Evolutionary conservation across 2,113 vertebrate species (phyloP).

Genomic region (Myrmecophaga tridactyla): DNA sequence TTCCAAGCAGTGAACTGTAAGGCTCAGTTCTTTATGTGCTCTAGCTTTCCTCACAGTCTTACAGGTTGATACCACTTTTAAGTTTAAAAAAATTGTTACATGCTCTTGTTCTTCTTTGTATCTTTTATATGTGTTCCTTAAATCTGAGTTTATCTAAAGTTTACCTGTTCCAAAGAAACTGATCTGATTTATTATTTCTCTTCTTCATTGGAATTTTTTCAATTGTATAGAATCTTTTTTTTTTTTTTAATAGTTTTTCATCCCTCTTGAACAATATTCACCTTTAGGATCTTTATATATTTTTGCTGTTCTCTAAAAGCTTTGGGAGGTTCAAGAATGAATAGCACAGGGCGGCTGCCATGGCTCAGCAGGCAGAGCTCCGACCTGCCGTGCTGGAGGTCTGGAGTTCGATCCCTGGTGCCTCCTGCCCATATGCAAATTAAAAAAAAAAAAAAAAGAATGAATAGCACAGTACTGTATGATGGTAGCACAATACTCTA

Average conservation of each 20-base stretch:
- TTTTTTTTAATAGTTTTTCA: not conserved
- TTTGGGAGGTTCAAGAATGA: not conserved
- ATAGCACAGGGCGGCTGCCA: no score
- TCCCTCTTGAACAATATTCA: not conserved
- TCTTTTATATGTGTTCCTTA: not conserved
- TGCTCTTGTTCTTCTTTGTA: not conserved
- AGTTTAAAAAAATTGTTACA: not conserved
- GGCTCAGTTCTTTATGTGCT: not conserved
- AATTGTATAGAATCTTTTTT: not conserved
- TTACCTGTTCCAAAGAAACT: not conserved
- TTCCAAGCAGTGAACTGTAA: not conserved
- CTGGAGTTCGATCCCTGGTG: no score
- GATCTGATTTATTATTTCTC: not conserved
- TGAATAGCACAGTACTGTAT: no score
- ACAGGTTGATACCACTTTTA: not conserved
- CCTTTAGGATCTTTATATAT: conserved; percentile 4
- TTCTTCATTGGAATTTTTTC: conserved; percentile 14
- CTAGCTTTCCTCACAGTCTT: not conserved
- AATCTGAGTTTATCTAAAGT: not conserved
- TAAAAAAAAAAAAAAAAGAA: no score
- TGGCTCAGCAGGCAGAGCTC: no score
- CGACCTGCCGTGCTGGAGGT: no score
- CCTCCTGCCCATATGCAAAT: no score
- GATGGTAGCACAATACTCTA: no score
- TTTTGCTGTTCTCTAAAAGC: conserved; percentile 9